Evolutionary conservation across 2,797 vertebrate genomes (phyloP).

Genomic region (Mionectes olivaceus): DNA sequence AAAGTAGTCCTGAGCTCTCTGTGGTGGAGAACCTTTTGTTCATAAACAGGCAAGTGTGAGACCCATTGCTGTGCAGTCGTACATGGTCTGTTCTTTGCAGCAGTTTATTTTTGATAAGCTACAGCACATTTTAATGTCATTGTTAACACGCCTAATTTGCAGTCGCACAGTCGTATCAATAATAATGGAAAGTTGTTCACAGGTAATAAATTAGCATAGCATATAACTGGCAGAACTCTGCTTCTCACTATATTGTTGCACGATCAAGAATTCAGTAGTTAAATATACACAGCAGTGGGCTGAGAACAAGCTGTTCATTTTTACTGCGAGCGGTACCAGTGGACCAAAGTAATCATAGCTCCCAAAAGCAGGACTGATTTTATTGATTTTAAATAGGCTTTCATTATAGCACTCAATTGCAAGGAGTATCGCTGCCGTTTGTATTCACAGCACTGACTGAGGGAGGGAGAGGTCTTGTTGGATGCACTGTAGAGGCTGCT

Average conservation of each 20-base stretch:
- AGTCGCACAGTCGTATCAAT: constrained; percentile 5
- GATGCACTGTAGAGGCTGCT: not conserved
- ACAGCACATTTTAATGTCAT: not conserved
- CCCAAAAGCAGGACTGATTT: constrained; percentile 49
- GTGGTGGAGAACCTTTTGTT: not conserved
- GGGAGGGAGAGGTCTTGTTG: not conserved
- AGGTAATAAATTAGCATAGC: constrained; percentile 67
- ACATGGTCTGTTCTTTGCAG: not conserved
- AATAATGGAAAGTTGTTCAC: constrained; percentile 62
- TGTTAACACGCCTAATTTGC: constrained; percentile 53
- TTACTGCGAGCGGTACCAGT: constrained; percentile 58
- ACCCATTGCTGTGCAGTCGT: not conserved
- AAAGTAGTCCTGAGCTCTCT: not conserved
- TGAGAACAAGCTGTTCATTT: constrained; percentile 73
- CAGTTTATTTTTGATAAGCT: constrained; percentile 34
- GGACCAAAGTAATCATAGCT: constrained; percentile 66
- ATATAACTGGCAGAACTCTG: not conserved
- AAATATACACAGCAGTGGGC: constrained; percentile 70
- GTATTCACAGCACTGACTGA: not conserved
- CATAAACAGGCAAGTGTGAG: not conserved
- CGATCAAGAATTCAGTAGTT: constrained; percentile 61
- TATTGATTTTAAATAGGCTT: constrained; percentile 66
- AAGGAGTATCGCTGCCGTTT: not conserved
- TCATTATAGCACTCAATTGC: constrained; percentile 41
- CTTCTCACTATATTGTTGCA: constrained; percentile 36